A percentile compares a stretch with the other conserved stretches of the same genome.
These are phyloP conservation scores for Andrena flavipes DNA, from an alignment of 2,888 invertebrate species.

Conservation along the genomic window DNA sequence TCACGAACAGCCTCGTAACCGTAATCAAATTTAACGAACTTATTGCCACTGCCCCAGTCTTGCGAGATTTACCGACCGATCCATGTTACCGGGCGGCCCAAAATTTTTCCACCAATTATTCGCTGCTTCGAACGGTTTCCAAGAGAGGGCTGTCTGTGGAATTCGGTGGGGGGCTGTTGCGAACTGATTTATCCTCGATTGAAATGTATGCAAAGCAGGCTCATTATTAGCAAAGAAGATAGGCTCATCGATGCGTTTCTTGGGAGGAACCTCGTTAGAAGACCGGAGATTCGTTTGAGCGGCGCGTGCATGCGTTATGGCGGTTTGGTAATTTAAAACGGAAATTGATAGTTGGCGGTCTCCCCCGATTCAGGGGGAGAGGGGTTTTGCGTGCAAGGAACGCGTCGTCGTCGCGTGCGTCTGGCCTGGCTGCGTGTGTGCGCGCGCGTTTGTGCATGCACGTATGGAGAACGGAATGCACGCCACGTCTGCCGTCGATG, in stretches of 20 bases:
- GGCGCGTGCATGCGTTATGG: slow-evolving; percentile 74
- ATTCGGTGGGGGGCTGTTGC: background rate
- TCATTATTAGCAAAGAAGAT: slow-evolving; percentile 40
- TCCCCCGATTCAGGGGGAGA: slow-evolving; percentile 55
- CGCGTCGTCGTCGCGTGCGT: slow-evolving; percentile 34
- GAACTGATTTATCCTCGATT: slow-evolving; percentile 16
- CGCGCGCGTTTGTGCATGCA: slow-evolving; percentile 11
- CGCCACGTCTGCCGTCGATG: slow-evolving; percentile 37
- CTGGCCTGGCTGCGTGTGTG: background rate
- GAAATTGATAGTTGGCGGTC: slow-evolving; percentile 82
- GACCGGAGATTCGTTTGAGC: slow-evolving; percentile 77
- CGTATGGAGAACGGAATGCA: background rate
- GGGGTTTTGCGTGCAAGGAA: slow-evolving; percentile 55
- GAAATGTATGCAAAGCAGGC: slow-evolving; percentile 19
- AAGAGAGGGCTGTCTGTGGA: background rate
- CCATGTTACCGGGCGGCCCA: no score
- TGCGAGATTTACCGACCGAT: no score
- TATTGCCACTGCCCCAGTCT: no score
- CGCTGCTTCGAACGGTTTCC: background rate
- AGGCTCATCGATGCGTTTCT: slow-evolving; percentile 62
- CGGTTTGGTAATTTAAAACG: slow-evolving; percentile 81
- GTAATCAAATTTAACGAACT: background rate
- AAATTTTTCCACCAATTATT: no score
- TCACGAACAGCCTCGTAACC: background rate
- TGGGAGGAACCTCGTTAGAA: slow-evolving; percentile 61